phyloP scores from a whole-genome alignment of 2,113 vertebrate genomes.

The Hiodon alosoides region DNA sequence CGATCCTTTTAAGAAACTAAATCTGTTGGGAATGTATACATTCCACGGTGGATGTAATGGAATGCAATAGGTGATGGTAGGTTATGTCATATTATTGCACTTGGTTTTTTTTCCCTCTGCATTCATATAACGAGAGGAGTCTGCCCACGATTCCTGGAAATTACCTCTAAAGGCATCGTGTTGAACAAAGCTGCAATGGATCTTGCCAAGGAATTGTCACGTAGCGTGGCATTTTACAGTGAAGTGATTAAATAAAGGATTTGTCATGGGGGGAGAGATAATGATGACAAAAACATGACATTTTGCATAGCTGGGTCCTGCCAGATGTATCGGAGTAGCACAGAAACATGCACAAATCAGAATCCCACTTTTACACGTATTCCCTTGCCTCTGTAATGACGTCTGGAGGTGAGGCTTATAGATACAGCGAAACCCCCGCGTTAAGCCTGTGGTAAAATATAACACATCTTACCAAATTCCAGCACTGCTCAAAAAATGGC shows the following conservation, averaged over 20 bases:
- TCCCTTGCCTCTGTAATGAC: conserved; percentile 7
- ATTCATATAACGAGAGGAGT: conserved; percentile 50
- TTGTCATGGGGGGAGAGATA: conserved; percentile 27
- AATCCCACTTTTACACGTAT: background rate
- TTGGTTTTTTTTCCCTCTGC: conserved; percentile 60
- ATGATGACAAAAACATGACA: conserved; percentile 15
- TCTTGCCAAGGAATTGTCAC: conserved; percentile 53
- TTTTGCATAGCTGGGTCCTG: conserved; percentile 12
- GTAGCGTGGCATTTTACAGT: conserved; percentile 50
- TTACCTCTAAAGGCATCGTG: conserved; percentile 42
- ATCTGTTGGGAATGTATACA: conserved; percentile 56
- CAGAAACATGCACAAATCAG: background rate
- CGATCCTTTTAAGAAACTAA: conserved; percentile 54
- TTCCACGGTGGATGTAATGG: conserved; percentile 44
- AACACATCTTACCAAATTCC: background rate
- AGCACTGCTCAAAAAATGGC: background rate
- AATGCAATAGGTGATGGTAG: conserved; percentile 63
- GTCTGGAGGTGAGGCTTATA: background rate
- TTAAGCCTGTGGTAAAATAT: background rate
- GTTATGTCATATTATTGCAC: conserved; percentile 60
- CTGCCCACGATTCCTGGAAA: conserved; percentile 28
- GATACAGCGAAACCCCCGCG: background rate
- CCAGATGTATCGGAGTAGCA: background rate
- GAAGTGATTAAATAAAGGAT: conserved; percentile 43
- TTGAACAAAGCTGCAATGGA: conserved; percentile 45